These are phyloP conservation scores for Oegoconia quadripuncta DNA, from an alignment of 2,888 invertebrate genomes.

Conservation along the genomic window DNA sequence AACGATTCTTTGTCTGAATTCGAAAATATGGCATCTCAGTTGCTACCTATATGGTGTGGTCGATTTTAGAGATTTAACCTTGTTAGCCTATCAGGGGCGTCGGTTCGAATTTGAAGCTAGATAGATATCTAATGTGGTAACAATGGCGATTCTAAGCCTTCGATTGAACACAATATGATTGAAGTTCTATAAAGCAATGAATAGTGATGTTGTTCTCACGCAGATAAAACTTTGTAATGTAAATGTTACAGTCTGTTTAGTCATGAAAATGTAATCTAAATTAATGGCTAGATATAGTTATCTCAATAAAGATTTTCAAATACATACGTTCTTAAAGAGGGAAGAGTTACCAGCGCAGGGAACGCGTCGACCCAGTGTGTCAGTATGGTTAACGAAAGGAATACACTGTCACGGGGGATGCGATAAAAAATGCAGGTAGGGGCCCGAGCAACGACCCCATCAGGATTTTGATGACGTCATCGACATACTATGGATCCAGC, in stretches of 20 bases:
- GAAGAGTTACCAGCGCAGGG: neutral
- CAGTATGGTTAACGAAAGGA: slow-evolving; percentile 27
- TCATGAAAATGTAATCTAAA: neutral
- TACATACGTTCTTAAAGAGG: neutral
- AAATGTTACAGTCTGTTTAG: too few relatives aligned
- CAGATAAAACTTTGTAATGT: too few relatives aligned
- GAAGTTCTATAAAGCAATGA: too few relatives aligned
- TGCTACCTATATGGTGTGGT: neutral
- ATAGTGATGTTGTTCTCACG: too few relatives aligned
- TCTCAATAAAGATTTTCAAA: neutral
- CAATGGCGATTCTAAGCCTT: too few relatives aligned
- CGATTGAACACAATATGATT: too few relatives aligned
- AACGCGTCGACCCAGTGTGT: neutral
- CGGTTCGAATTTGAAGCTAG: too few relatives aligned
- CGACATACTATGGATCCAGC: slow-evolving; percentile 30
- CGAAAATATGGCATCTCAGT: neutral
- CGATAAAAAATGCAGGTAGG: slow-evolving; percentile 75
- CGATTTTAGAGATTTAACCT: neutral
- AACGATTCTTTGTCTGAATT: slow-evolving; percentile 4
- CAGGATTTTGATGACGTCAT: slow-evolving; percentile 66
- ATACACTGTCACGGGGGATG: slow-evolving; percentile 62
- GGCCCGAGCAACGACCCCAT: slow-evolving; percentile 70
- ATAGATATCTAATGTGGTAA: too few relatives aligned
- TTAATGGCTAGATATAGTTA: neutral
- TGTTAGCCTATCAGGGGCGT: neutral